Evolutionary conservation across 2,888 invertebrate species (phyloP), one percentile per base, ranked within the genome.

Genomic region (Nectonema munidae): DNA sequence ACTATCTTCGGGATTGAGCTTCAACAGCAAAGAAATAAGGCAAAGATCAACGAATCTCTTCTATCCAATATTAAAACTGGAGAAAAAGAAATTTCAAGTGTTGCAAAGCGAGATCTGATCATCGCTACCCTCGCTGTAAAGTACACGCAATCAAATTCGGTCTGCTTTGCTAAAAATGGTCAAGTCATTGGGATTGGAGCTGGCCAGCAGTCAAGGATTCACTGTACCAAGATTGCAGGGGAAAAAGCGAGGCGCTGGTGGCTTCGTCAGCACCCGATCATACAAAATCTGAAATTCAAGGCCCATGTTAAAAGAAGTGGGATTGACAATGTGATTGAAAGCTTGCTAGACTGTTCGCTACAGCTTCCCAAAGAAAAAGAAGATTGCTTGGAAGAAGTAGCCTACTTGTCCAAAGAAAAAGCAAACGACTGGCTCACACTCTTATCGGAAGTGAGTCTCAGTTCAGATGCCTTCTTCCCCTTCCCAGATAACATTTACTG

Each of bases 181-280:
- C 62, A 63, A 50, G 58, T 76, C 11, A 68, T 86, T 48, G 89
- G 89, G 14, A 83, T 83, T 48, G 89, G 89, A 19, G 89, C 89
- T n/a, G 89, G 89, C 0, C 89, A 95, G 52, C 89, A 95, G 56
- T 83, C 81, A 0, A 67, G 89, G 45, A 86, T 95, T 50, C 89
- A 95, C 57, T 95, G 89, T 59, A 86, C 86, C 1, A 65, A 86
- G 46, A 64, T 95, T 47, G 89, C 89, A 41, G 86, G 83, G 33
- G 76, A 79, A 50, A 95, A 95, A 56, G 81, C 83, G 17, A 72
- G 77, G 52, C 74, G 79, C 56, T 95, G 89, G 86, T 89, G 86
- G 86, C 57, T 81, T 48, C 67, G 89, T 15, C 71, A 75, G 39
- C 86, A 89, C 57, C 77, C 81, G 2, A 66, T 66, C 46, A 76